phyloP scores from a whole-genome alignment of 2,797 vertebrate species.

The Borostomias antarcticus region DNA sequence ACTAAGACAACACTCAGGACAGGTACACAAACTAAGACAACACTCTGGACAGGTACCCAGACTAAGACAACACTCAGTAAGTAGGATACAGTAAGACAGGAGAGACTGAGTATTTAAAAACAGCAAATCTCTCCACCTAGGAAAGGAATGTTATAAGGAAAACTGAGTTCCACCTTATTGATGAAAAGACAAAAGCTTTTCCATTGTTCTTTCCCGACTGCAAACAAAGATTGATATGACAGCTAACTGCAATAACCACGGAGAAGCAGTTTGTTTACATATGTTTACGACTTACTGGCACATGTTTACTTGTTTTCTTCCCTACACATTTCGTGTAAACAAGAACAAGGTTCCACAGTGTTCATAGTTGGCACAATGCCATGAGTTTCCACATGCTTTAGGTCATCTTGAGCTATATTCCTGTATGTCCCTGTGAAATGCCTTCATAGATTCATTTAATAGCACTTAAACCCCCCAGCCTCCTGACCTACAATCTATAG shows the following conservation, averaged over 20 bases:
- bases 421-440: constrained; percentile 37
- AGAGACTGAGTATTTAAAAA: too few species aligned
- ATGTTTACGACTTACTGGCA: not conserved
- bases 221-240: too few species aligned
- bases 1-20: constrained; percentile 48
- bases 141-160: too few species aligned
- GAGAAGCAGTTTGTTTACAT: not conserved
- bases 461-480: not conserved
- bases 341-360: not conserved
- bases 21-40: constrained; percentile 69
- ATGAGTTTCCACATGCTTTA: constrained; percentile 8
- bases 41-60: constrained; percentile 76
- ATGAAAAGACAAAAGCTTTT: not conserved
- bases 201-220: not conserved
- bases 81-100: too few species aligned
- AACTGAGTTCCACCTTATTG: too few species aligned
- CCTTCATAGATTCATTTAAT: constrained; percentile 35
- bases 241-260: not conserved
- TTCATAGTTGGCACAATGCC: not conserved
- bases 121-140: too few species aligned
- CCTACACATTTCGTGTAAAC: not conserved
- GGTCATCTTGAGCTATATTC: constrained; percentile 39
- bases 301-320: not conserved
- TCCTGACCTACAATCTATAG: constrained; percentile 34
- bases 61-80: not conserved